A percentile compares a stretch with the other conserved stretches of the same genome.
Conservation (phyloP, 2,113 vertebrate species). For the Ailuropoda melanoleuca region DNA sequence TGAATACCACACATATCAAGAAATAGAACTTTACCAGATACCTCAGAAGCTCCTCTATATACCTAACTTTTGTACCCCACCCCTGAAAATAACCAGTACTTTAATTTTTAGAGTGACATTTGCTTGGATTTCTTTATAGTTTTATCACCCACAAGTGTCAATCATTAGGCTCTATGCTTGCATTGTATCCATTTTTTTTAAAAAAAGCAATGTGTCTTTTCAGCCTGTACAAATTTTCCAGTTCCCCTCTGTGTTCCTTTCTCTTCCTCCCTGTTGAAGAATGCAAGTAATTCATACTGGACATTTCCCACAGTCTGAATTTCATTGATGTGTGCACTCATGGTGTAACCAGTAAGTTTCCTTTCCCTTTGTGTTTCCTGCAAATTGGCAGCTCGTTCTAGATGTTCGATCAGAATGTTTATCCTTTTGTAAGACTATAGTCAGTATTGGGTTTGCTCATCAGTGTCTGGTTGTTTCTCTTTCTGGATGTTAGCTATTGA, state of each 20-base stretch:
- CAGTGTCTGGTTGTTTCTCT: neutral
- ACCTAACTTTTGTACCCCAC: fast-evolving
- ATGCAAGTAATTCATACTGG: neutral
- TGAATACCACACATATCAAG: neutral
- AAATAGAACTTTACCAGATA: neutral
- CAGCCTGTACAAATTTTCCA: neutral
- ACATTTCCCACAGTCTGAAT: neutral
- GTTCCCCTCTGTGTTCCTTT: neutral
- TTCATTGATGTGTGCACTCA: neutral
- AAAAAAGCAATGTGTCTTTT: neutral
- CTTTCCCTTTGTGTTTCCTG: neutral
- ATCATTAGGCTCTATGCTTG: neutral
- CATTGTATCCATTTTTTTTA: neutral
- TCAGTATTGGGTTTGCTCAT: neutral
- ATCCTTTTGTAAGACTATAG: neutral
- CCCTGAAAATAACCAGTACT: neutral
- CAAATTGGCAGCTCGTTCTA: neutral
- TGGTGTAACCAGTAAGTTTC: neutral
- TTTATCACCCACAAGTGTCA: neutral
- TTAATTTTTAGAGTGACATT: neutral
- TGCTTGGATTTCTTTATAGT: neutral
- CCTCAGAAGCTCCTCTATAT: neutral
- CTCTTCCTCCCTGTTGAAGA: neutral
- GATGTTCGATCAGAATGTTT: neutral
- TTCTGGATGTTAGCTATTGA: neutral